Evolutionary conservation across 2,888 invertebrate species (phyloP).

Genomic region (Tetramorium bicarinatum): DNA sequence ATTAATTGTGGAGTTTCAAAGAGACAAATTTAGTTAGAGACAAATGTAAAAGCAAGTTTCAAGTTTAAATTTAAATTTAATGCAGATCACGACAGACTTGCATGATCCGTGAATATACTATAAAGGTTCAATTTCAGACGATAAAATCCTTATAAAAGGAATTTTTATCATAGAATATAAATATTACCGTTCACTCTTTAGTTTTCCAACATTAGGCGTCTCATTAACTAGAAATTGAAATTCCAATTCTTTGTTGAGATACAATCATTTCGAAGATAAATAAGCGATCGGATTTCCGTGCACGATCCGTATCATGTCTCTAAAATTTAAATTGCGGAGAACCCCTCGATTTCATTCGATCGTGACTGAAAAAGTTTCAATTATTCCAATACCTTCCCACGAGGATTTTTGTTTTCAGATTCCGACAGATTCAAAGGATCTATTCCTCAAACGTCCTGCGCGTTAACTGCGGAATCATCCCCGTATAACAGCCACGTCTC

Average conservation of each 20-base stretch:
- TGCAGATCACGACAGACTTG: not conserved
- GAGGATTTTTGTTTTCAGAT: not conserved
- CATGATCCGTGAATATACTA: not conserved
- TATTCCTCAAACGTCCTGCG: not conserved
- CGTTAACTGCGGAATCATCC: conserved; percentile 28
- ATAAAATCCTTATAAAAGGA: conserved; percentile 15
- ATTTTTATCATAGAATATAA: not conserved
- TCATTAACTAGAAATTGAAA: conserved; percentile 1
- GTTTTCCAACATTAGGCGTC: not conserved
- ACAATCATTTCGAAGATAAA: not conserved
- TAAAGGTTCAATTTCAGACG: conserved; percentile 16
- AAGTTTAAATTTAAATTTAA: conserved; percentile 3
- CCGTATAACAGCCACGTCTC: conserved; percentile 27
- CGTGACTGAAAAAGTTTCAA: not conserved
- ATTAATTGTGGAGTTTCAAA: conserved; percentile 2
- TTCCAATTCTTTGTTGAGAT: not conserved
- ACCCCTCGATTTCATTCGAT: not conserved
- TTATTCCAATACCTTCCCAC: not conserved
- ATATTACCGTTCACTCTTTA: not conserved
- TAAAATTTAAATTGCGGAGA: not conserved
- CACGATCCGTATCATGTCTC: not conserved
- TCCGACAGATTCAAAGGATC: not conserved
- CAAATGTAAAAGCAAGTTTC: not conserved
- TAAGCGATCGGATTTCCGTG: not conserved
- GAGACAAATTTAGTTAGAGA: not conserved